Conservation (phyloP, 2,113 vertebrate species). For the Gambusia holbrooki region DNA sequence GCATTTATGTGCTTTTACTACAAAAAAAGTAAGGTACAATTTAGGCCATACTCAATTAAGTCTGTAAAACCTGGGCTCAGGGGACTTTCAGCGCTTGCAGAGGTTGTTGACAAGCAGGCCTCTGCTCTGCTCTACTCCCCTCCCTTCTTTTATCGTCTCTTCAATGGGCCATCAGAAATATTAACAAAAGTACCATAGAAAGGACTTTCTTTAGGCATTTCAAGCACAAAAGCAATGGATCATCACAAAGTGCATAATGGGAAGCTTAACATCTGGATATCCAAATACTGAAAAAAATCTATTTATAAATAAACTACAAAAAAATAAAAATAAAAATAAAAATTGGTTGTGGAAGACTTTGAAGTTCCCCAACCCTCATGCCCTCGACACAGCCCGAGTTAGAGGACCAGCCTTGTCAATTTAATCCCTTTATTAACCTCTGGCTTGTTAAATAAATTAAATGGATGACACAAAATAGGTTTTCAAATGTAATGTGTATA, state of each 20-base stretch:
- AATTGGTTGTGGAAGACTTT: not conserved
- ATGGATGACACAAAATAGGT: not conserved
- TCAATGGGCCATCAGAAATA: not conserved
- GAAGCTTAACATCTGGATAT: not conserved
- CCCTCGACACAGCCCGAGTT: not conserved
- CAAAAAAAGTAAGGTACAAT: conserved; percentile 72
- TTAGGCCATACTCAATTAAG: conserved; percentile 80
- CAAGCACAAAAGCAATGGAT: not conserved
- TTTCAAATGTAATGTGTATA: not conserved
- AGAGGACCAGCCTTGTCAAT: not conserved
- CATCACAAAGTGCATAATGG: not conserved
- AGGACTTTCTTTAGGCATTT: conserved; percentile 2
- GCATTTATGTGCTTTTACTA: conserved; percentile 75
- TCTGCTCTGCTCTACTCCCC: not conserved
- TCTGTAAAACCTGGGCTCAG: conserved; percentile 66
- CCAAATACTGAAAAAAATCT: not conserved
- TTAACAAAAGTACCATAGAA: not conserved
- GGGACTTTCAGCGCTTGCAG: conserved; percentile 75
- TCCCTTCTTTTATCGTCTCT: not conserved
- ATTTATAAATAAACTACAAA: not conserved
- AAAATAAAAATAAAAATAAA: not conserved
- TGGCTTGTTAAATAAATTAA: not conserved
- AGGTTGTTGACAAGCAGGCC: conserved; percentile 64
- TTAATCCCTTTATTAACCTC: not conserved
- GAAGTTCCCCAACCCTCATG: not conserved